phyloP scores from a whole-genome alignment of 2,797 vertebrate species.

The Adrianichthys oophorus region DNA sequence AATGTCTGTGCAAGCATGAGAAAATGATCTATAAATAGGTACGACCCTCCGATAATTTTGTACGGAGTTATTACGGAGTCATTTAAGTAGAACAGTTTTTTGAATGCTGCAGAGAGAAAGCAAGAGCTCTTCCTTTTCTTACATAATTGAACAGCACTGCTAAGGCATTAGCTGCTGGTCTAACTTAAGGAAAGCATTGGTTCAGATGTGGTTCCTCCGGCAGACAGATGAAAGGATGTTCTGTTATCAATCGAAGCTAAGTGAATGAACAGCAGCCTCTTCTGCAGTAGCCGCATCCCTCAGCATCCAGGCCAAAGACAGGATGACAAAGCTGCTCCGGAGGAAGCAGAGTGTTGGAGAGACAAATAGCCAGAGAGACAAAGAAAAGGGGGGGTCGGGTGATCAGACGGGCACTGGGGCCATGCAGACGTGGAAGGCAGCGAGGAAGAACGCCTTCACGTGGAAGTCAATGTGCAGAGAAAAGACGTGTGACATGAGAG shows the following conservation, averaged over 20 bases:
- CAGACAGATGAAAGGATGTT: conserved; percentile 33
- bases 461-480: conserved; percentile 58
- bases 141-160: conserved; percentile 52
- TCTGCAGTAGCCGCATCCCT: conserved; percentile 7
- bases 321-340: conserved; percentile 8
- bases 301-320: conserved; percentile 6
- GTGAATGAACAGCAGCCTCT: conserved; percentile 38
- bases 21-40: too few species aligned
- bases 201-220: conserved; percentile 26
- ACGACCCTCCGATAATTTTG: too few species aligned
- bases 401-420: conserved; percentile 38
- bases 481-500: too few species aligned
- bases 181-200: conserved; percentile 43
- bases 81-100: neutral
- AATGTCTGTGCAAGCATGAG: too few species aligned
- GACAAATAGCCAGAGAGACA: neutral
- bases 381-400: neutral
- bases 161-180: conserved; percentile 36
- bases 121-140: conserved; percentile 36
- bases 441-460: conserved; percentile 50
- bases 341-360: neutral
- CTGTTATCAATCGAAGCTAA: conserved; percentile 56
- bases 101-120: conserved; percentile 5
- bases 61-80: too few species aligned
- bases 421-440: conserved; percentile 42